Conservation (phyloP, 2,888 invertebrate genomes). For the Latheticus oryzae region DNA sequence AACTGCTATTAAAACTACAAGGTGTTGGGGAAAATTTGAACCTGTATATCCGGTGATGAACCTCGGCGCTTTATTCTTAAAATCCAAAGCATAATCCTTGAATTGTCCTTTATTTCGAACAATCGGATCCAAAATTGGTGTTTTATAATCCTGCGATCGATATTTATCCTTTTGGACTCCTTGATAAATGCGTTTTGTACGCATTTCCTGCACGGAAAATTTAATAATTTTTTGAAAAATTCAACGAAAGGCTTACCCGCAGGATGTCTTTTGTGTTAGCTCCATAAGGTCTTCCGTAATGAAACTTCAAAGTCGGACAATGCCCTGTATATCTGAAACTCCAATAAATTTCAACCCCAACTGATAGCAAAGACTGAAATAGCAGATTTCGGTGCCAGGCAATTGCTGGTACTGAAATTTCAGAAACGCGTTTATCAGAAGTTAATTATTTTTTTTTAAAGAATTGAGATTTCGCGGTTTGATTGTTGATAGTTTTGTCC, state of each 20-base stretch:
- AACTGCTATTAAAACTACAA: no score
- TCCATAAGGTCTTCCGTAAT: slow-evolving; percentile 78
- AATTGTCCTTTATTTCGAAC: slow-evolving; percentile 57
- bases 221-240: not conserved
- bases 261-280: slow-evolving; percentile 77
- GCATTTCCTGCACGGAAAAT: slow-evolving; percentile 63
- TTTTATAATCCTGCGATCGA: slow-evolving; percentile 68
- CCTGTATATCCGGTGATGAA: slow-evolving; percentile 80
- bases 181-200: slow-evolving; percentile 66
- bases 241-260: slow-evolving; percentile 62
- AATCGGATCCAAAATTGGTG: slow-evolving; percentile 55
- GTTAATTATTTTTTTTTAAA: no score
- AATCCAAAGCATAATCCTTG: slow-evolving; percentile 64
- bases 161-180: slow-evolving; percentile 69
- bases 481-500: no score
- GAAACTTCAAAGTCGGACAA: slow-evolving; percentile 78
- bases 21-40: no score
- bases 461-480: no score
- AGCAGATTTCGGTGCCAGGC: no score
- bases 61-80: slow-evolving; percentile 66
- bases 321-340: slow-evolving; percentile 78
- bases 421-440: no score
- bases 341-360: no score
- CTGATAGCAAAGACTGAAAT: no score
- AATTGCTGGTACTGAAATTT: no score